Evolutionary conservation across 2,797 vertebrate genomes (phyloP).

Genomic region (Pogoniulus pusillus): DNA sequence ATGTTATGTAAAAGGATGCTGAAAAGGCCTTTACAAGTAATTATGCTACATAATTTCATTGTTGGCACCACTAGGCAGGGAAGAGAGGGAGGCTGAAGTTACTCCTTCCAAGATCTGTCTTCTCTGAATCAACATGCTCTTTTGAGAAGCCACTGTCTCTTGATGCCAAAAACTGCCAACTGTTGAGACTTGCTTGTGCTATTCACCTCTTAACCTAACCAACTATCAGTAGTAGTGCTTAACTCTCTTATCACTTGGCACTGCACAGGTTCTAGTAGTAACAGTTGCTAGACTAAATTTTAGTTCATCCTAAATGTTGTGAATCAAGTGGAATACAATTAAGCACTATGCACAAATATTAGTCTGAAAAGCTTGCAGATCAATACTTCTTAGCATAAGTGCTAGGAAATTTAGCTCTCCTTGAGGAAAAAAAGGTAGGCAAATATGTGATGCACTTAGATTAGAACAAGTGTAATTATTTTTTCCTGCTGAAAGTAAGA

Average conservation of each 20-base stretch:
- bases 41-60: background rate
- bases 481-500: background rate
- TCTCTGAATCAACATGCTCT: background rate
- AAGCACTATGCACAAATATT: background rate
- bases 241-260: background rate
- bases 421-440: background rate
- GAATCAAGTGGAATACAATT: background rate
- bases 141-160: background rate
- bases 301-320: background rate
- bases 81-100: background rate
- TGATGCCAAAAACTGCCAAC: background rate
- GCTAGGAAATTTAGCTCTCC: background rate
- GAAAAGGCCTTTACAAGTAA: background rate
- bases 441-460: background rate
- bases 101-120: background rate
- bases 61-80: background rate
- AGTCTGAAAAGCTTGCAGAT: background rate
- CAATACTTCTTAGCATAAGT: background rate
- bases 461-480: background rate
- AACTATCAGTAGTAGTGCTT: background rate
- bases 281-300: background rate
- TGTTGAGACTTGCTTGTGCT: background rate
- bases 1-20: background rate
- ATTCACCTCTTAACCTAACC: background rate
- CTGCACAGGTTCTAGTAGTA: background rate